These are phyloP conservation scores for Nannoperca australis DNA, from an alignment of 2,797 vertebrate genomes.

Conservation along the genomic window DNA sequence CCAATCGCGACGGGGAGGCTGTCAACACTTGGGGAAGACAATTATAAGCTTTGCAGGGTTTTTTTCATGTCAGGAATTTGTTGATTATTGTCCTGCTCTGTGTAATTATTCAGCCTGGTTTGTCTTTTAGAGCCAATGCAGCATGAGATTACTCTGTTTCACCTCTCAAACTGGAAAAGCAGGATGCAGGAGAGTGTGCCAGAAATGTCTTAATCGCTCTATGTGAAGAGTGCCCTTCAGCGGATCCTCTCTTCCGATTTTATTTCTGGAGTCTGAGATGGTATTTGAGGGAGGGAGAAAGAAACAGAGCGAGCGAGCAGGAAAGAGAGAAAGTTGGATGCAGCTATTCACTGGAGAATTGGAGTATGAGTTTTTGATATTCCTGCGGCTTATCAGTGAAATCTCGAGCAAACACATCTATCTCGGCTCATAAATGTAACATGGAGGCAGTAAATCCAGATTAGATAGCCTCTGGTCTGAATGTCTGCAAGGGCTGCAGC, in stretches of 20 bases:
- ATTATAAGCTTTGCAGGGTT: conserved; percentile 40
- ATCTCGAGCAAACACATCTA: conserved; percentile 63
- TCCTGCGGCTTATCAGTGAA: conserved; percentile 60
- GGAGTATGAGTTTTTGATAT: conserved; percentile 66
- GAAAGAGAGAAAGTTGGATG: conserved; percentile 39
- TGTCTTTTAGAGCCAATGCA: conserved; percentile 71
- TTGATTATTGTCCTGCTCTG: conserved; percentile 70
- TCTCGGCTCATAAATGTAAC: conserved; percentile 71
- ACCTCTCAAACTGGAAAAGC: conserved; percentile 68
- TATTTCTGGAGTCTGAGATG: conserved; percentile 65
- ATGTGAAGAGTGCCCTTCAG: conserved; percentile 75
- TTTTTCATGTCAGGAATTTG: conserved; percentile 47
- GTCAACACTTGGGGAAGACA: conserved; percentile 57
- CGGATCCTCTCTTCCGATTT: conserved; percentile 61
- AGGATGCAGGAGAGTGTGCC: conserved; percentile 60
- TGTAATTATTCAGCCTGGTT: conserved; percentile 79
- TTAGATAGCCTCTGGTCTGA: conserved; percentile 58
- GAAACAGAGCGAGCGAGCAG: conserved; percentile 9
- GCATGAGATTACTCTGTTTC: conserved; percentile 77
- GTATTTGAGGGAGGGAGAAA: conserved; percentile 41
- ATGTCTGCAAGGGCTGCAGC: conserved; percentile 37
- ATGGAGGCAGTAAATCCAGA: conserved; percentile 65
- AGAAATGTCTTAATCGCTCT: conserved; percentile 75
- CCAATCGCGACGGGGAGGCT: conserved; percentile 20
- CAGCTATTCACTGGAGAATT: conserved; percentile 54